These are phyloP conservation scores for Aelia acuminata DNA, from an alignment of 2,888 invertebrate species.

Conservation along the genomic window DNA sequence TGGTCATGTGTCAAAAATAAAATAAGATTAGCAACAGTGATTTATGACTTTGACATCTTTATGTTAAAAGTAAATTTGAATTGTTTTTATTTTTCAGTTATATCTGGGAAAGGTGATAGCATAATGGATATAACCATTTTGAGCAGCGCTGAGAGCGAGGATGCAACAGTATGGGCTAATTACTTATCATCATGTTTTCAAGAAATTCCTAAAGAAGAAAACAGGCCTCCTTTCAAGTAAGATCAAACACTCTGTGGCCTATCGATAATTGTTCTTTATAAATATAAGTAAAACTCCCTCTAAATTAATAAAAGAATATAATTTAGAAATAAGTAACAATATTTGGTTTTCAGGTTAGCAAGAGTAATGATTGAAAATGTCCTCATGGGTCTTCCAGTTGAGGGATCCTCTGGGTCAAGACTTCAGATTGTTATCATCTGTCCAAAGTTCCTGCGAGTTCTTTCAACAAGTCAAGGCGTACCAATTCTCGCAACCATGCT, in stretches of 20 bases:
- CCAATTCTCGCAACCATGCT: constrained; percentile 74
- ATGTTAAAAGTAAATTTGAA: not conserved
- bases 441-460: constrained; percentile 77
- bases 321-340: constrained; percentile 4
- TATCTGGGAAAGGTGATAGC: constrained; percentile 68
- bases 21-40: no score
- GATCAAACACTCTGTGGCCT: constrained; percentile 63
- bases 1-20: no score
- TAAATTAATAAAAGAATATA: not conserved
- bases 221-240: constrained; percentile 85
- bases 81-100: constrained; percentile 59
- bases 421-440: constrained; percentile 86
- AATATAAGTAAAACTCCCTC: not conserved
- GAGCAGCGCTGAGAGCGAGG: constrained; percentile 83
- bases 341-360: constrained; percentile 75
- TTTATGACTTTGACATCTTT: not conserved
- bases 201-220: constrained; percentile 86
- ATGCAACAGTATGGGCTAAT: constrained; percentile 84
- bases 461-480: constrained; percentile 71
- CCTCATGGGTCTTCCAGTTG: constrained; percentile 65
- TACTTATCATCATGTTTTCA: constrained; percentile 87
- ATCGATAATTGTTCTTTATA: no score
- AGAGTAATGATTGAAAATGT: constrained; percentile 82
- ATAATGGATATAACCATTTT: constrained; percentile 88
- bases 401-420: constrained; percentile 82